phyloP scores from a whole-genome alignment of 2,797 vertebrate species.

The Tokudaia tokunoshimensis region DNA sequence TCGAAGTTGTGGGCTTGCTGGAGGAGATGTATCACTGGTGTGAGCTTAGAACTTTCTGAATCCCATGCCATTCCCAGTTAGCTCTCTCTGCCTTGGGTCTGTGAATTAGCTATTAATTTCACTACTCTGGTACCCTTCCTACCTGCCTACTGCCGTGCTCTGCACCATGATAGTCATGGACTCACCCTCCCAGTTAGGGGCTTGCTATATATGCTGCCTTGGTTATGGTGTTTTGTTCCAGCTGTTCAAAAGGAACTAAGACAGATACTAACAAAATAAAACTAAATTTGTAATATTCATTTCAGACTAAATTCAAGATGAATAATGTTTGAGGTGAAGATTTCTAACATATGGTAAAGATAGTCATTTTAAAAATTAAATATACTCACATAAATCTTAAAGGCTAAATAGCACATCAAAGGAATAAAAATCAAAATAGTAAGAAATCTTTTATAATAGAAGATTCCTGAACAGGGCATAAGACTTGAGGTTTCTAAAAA shows the following conservation, averaged over 20 bases:
- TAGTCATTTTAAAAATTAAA: neutral
- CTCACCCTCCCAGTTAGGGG: neutral
- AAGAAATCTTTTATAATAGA: neutral
- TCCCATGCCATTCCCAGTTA: neutral
- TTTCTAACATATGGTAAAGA: neutral
- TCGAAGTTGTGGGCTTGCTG: neutral
- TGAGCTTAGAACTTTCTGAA: neutral
- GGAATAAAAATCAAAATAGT: neutral
- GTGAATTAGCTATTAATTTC: neutral
- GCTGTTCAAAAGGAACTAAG: neutral
- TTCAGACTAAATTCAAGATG: neutral
- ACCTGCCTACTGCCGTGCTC: neutral
- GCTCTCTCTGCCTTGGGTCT: neutral
- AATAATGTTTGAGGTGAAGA: neutral
- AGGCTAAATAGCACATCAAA: neutral
- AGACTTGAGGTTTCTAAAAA: constrained; percentile 11
- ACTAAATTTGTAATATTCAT: constrained; percentile 3
- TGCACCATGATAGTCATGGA: neutral
- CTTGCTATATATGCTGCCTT: neutral
- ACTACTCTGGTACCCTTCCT: neutral
- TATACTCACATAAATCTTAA: neutral
- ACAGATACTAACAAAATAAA: neutral
- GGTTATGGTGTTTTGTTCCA: neutral
- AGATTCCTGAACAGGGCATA: neutral
- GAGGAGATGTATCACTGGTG: neutral